Evolutionary conservation across 2,888 invertebrate species (phyloP), one percentile per base, ranked within the genome.

Genomic region (Platynereis dumerilii): DNA sequence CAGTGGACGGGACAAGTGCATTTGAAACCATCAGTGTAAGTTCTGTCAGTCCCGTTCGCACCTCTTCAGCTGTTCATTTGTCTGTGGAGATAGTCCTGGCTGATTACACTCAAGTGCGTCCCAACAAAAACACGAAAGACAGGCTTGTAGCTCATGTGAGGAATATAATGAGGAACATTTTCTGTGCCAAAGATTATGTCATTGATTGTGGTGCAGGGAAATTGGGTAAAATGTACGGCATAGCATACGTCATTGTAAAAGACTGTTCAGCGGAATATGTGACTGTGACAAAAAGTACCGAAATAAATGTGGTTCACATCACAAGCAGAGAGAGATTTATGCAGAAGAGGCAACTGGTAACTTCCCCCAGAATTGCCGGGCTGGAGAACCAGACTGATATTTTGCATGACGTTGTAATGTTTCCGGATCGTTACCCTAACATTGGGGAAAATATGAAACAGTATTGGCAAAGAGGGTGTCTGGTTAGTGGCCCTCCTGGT

Each of bases 401-500:
- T 57, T 64, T 80, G 7, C 61, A 60, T 48, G 76, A 77, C n/a
- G 58, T 79, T 2, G 45, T 80, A 5, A 60, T 65, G 17, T 59
- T 76, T 5, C 75, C 75, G 7, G 62, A 69, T 22, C 55, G 63
- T 12, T 48, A 68, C 15, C 62, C 58, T 15, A 56, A 59, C 5
- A 57, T 68, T 27, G 68, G 69, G 29, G 45, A 58, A 34, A n/a
- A 56, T 15, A 62, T 73, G 10, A 69, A 69, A n/a, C 44, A 73
- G 0, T 55, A 67, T 27, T 67, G 68, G 39, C 76, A 78, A 0
- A 63, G 66, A n/a, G 78, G 79, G 3, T 70, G 80, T 17, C 62
- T 80, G 20, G 67, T 81, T 2, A 66, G 73, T 56, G 81, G 81
- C 2, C 80, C 81, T 17, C 76, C 80, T 44, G 81, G 81, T 0